Evolutionary conservation across 1,140 invertebrate genomes (phyloP), one percentile per base, ranked within the genome.

Genomic region (Anagrus nilaparvatae): DNA sequence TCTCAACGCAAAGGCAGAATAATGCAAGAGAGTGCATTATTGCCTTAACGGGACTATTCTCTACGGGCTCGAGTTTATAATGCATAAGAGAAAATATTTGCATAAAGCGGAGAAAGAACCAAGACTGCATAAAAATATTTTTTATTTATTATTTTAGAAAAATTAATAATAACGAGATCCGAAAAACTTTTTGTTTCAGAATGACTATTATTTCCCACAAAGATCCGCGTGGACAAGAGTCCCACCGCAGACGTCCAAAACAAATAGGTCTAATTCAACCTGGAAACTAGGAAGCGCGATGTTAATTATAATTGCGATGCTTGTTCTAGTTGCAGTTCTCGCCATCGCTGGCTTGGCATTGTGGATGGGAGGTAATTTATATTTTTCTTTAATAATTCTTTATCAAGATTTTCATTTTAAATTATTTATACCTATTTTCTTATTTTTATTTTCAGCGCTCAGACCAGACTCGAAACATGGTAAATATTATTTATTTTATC

Each of bases 361-460:
- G 37, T 87, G 84, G 65, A 80, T 86, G 73, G 82, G 82, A 51
- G 73, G 75, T 77, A 70, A 71, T n/a, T n/a, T n/a, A n/a, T n/a
- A n/a, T 17, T 14, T 30, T 21, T 40, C 16, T 5, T 12, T n/a
- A 29, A 29, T n/a, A 12, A 29, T 29, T 29, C 28, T 5, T 14
- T 32, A 32, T 21, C 32, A 5, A 19, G 8, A 21, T 20, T 31
- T 20, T 31, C 17, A 24, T 44, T 17, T 23, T 20, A 20, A 21
- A 18, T 12, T 37, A 8, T 10, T 38, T 30, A 34, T 18, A 12
- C 28, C 4, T 14, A 12, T 5, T 10, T 5, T 5, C 4, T 10
- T 28, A 28, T 47, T 42, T 25, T 54, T 38, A 58, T 32, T 67
- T 68, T 41, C 62, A 71, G 69, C 63, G 27, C 47, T 70, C 4